Base-by-base conservation (phyloP, 2,888 invertebrate genomes). In the Alviniconcha strummeri region DNA sequence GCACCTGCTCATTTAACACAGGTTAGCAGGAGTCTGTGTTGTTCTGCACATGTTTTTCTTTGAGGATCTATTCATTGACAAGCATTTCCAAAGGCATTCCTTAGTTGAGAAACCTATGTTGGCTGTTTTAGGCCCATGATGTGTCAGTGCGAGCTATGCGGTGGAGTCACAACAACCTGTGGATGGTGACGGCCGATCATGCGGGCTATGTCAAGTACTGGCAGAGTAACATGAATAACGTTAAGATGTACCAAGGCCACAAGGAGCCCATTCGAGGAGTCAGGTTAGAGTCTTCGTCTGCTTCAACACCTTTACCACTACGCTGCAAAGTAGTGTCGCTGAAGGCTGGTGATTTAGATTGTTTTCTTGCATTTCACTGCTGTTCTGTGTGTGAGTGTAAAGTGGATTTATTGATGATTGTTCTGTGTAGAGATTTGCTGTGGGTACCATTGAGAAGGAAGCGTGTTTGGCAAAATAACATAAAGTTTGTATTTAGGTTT, bases 151-250 rank as follows among this genome's bases (percentile, higher is more conserved):
- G 99, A 88, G 98, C 99, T 83, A 99, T 99, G 99, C 97, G 98
- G 78, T 99, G 99, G 99, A 98, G 98, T 82, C 98, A 99, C 94
- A 99, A 98, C 92, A 99, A 99, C 95, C 97, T 97, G 90, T 99
- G 99, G 99, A 98, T 99, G 98, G 97, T 99, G 86, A 99, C 99
- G 0, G 99, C 98, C 54, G 99, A 99, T 95, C 99, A 99, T 94
- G 97, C 97, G 81, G 99, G 99, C 85, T 99, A 97, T 94, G 98
- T 99, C 88, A 99, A 99, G 93, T 99, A 99, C 95, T 99, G 99
- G 99, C 99, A 99, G 95, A 98, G 98, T 91, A 99, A 99, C 95
- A 99, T 99, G 99, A 99, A 99, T 95, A 99, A 99, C 95, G 99
- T 99, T 84, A 99, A 99, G 96, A 99, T 99, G 98, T 99, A 98